A percentile compares a stretch with the other conserved stretches of the same genome.
Evolutionary conservation across 2,797 vertebrate species (phyloP).

Genomic region (Pempheris klunzingeri): DNA sequence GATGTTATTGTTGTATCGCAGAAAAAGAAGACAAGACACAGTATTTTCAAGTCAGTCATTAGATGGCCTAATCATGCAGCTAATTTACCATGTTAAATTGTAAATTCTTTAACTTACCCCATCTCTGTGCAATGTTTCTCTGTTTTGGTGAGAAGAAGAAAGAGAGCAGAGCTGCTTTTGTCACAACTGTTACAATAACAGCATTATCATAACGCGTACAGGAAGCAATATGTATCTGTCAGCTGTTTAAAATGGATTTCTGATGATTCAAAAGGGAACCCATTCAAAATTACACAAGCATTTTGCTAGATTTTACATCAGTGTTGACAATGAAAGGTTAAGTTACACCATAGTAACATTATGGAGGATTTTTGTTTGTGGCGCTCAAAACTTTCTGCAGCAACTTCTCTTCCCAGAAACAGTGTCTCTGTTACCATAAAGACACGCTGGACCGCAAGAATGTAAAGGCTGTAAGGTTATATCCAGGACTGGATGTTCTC

Average conservation of each 20-base stretch:
- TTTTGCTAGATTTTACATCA: background rate
- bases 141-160: background rate
- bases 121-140: background rate
- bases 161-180: background rate
- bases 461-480: too few species aligned
- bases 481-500: background rate
- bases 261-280: background rate
- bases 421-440: background rate
- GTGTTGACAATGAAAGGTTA: background rate
- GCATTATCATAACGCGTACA: background rate
- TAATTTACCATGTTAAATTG: constrained; percentile 28
- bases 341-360: background rate
- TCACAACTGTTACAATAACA: background rate
- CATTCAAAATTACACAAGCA: background rate
- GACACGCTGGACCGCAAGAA: background rate
- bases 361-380: background rate
- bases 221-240: background rate
- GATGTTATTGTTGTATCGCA: background rate
- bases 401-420: background rate
- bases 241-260: background rate
- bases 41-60: constrained; percentile 21
- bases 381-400: background rate
- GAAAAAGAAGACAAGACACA: constrained; percentile 5
- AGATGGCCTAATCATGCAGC: constrained; percentile 30
- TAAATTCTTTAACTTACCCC: background rate